Conservation (phyloP, 2,113 vertebrate genomes). For the Pholis gunnellus region DNA sequence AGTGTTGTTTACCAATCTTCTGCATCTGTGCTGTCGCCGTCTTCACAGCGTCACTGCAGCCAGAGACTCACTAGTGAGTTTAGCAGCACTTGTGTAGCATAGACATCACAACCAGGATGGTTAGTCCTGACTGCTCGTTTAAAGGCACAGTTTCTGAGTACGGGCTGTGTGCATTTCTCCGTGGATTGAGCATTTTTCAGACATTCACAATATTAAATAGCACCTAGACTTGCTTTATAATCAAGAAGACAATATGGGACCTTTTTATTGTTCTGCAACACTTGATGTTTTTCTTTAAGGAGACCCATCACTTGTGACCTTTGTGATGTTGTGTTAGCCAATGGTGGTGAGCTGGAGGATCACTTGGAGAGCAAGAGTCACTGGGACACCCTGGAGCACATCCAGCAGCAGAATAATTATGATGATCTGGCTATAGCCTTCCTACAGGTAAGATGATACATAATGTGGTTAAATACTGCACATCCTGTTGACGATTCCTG, state of each 20-base stretch:
- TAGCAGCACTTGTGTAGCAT: no score
- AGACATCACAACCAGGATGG: no score
- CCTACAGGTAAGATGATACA: constrained; percentile 64
- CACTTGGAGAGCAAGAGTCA: constrained; percentile 73
- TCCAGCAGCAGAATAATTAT: constrained; percentile 73
- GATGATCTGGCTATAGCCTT: constrained; percentile 74
- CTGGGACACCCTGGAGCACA: constrained; percentile 77
- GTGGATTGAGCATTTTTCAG: background rate
- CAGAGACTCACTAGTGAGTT: background rate
- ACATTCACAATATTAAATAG: background rate
- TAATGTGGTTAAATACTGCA: background rate
- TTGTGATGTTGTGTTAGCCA: constrained; percentile 65
- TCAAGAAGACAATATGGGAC: background rate
- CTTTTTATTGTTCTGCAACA: background rate
- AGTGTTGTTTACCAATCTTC: no score
- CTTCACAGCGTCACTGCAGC: no score
- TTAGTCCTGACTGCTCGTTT: no score
- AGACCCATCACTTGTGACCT: constrained; percentile 70
- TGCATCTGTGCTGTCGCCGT: no score
- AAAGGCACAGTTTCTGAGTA: no score
- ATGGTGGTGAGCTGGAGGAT: constrained; percentile 68
- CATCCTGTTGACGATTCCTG: background rate
- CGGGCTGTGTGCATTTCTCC: no score
- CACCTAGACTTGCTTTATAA: background rate
- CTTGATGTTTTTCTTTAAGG: constrained; percentile 34